Evolutionary conservation across 2,113 vertebrate species (phyloP).

Genomic region (Anguilla rostrata): DNA sequence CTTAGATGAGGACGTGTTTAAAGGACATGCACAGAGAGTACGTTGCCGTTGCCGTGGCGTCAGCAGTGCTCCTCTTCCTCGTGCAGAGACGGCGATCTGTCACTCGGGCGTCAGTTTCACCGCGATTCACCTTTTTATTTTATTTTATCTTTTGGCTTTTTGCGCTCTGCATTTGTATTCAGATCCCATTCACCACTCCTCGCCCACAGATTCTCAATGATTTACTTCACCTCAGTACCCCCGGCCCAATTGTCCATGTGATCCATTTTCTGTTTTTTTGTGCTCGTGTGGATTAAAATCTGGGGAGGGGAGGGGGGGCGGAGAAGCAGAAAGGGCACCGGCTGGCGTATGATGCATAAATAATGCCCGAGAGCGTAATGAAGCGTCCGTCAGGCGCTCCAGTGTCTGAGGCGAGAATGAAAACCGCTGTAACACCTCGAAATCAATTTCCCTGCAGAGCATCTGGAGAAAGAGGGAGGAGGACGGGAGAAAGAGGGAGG

Average conservation of each 20-base stretch:
- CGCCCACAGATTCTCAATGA: neutral
- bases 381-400: neutral
- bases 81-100: neutral
- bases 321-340: neutral
- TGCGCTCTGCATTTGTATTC: neutral
- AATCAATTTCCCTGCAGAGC: neutral
- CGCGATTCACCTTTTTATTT: neutral
- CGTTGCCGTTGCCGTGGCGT: neutral
- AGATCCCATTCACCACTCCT: neutral
- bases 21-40: neutral
- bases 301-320: neutral
- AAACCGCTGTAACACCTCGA: constrained; percentile 3
- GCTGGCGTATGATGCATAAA: neutral
- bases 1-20: neutral
- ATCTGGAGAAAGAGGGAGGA: neutral
- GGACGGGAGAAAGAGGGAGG: neutral
- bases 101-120: neutral
- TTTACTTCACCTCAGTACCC: constrained; percentile 6
- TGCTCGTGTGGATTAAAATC: neutral
- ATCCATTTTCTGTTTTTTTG: constrained; percentile 5
- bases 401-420: constrained; percentile 23
- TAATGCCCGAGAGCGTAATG: neutral
- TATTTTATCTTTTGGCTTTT: no score
- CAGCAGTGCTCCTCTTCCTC: neutral
- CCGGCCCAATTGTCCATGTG: neutral